phyloP scores from a whole-genome alignment of 2,888 invertebrate species.

The Aspidapion aeneum region DNA sequence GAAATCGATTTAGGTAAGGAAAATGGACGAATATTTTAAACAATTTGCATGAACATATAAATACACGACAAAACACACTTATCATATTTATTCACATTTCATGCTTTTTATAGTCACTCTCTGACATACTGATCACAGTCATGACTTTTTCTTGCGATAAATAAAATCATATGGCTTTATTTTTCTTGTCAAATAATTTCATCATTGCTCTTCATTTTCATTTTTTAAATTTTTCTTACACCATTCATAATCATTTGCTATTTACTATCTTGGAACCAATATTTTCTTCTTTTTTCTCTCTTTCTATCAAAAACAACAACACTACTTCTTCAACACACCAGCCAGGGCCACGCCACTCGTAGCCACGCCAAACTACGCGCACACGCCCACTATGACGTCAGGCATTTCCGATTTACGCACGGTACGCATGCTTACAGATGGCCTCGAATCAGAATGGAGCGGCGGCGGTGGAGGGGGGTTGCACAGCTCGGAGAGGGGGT shows the following conservation, averaged over 20 bases:
- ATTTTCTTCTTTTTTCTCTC: not conserved
- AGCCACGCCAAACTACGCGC: slow-evolving; percentile 47
- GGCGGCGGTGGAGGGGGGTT: slow-evolving; percentile 33
- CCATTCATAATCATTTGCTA: too few relatives aligned
- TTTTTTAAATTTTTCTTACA: too few relatives aligned
- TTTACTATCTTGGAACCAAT: too few relatives aligned
- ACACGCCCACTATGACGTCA: slow-evolving; percentile 36
- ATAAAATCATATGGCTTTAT: too few relatives aligned
- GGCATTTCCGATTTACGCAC: slow-evolving; percentile 42
- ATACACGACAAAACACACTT: not conserved
- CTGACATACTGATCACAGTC: not conserved
- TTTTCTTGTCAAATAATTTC: not conserved
- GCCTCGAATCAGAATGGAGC: slow-evolving; percentile 47
- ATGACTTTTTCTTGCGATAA: not conserved
- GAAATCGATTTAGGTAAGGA: slow-evolving; percentile 62
- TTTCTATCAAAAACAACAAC: too few relatives aligned
- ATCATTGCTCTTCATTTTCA: too few relatives aligned
- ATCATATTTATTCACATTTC: not conserved
- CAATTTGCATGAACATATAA: too few relatives aligned
- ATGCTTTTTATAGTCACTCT: not conserved
- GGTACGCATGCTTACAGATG: slow-evolving; percentile 45
- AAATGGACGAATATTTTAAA: too few relatives aligned
- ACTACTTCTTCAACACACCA: too few relatives aligned
- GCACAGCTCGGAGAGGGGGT: slow-evolving; percentile 37
- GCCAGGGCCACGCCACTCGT: slow-evolving; percentile 28